Base-by-base conservation (phyloP, 2,113 vertebrate species). In the Podarcis raffonei region DNA sequence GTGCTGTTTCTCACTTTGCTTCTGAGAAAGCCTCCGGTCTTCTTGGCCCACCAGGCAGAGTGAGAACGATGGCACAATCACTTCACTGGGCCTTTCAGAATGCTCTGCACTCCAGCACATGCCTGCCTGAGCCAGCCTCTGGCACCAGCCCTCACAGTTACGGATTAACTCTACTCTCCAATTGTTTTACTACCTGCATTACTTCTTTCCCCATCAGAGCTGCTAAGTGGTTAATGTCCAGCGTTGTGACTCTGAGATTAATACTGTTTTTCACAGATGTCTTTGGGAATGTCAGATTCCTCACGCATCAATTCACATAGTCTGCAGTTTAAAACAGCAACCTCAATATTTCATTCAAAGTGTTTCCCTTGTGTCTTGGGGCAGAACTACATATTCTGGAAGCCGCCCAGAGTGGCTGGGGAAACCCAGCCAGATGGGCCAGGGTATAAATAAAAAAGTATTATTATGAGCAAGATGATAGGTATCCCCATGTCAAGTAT, bases 221-320 rank as follows among this genome's bases (percentile, higher is more conserved):
- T 83, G 62, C 66, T 68, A 77, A 22, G 59, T 66, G 4, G 59
- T 85, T 85, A 85, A n/a, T 35, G 48, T 66, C 25, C 84, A 42
- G 35, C 5, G 25, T 35, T 30, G 32, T 87, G 76, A 59, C 42
- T n/a, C 8, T 25, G 75, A 79, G 75, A 62, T 57, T 22, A 71
- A 57, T n/a, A 69, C 20, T 42, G 6, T 15, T 78, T 53, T 84
- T 69, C 13, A 84, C 4, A 84, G 25, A 59, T 20, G 62, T 8
- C 30, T 76, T 88, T 88, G 18, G 27, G 16, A 75, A 59, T 59
- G 35, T 9, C 1, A 30, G 22, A 4, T 59, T 27, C n/a, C 12
- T 18, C n/a, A 27, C 15, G 15, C 23, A 27, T 59, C 32, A 11
- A 35, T 81, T 39, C 27, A 9, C 1, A 13, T 0, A 0, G 15